Conservation (phyloP, 2,113 vertebrate species). For the Amia ocellicauda region DNA sequence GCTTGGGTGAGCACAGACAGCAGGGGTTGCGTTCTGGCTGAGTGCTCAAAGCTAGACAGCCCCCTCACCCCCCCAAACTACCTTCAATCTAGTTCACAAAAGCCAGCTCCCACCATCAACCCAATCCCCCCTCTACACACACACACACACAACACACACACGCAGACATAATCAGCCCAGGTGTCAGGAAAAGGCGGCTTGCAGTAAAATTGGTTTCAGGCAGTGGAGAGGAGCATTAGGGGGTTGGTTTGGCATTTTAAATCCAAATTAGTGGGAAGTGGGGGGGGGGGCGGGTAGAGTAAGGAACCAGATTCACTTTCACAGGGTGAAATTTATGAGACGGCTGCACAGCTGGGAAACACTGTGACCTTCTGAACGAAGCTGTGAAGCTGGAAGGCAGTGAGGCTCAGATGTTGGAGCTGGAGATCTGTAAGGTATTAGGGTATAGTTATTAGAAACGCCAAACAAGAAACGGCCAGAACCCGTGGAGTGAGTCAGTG, state of each 20-base stretch:
- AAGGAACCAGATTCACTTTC: slow-evolving; percentile 12
- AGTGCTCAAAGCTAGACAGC: slow-evolving; percentile 11
- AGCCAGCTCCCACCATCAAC: not conserved
- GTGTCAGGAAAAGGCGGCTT: slow-evolving; percentile 11
- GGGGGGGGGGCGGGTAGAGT: not conserved
- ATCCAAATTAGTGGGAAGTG: slow-evolving; percentile 5
- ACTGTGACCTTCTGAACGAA: not conserved
- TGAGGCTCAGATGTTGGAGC: not conserved
- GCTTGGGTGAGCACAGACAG: not conserved
- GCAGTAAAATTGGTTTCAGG: slow-evolving; percentile 8
- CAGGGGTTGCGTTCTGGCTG: slow-evolving; percentile 1
- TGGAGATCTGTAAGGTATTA: too few relatives aligned
- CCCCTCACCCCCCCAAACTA: not conserved
- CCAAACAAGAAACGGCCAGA: too few relatives aligned
- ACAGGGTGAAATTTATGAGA: slow-evolving; percentile 15
- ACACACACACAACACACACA: too few relatives aligned
- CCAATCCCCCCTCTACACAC: too few relatives aligned
- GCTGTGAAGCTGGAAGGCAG: not conserved
- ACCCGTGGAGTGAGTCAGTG: too few relatives aligned
- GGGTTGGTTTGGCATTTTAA: slow-evolving; percentile 6
- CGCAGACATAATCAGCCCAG: slow-evolving; percentile 4
- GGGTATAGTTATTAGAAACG: too few relatives aligned
- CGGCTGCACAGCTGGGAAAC: slow-evolving; percentile 9
- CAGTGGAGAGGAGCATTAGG: not conserved
- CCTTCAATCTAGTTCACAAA: not conserved